Percentiles rank a stretch among this genome's conserved stretches.
These are phyloP conservation scores for Catamblyrhynchus diadema DNA, from an alignment of 2,797 vertebrate species.

Conservation along the genomic window DNA sequence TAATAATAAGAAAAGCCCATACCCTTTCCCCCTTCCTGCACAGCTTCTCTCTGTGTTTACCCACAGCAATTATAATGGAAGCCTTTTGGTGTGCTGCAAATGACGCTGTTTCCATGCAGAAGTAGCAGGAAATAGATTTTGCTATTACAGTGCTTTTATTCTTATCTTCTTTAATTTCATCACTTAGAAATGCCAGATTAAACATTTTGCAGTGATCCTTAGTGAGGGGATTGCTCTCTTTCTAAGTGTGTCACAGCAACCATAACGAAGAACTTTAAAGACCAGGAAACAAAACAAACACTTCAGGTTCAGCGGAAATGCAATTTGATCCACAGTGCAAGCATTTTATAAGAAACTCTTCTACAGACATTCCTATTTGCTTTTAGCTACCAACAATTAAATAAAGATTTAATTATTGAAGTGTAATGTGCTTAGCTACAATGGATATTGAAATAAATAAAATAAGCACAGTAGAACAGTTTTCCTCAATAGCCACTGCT, in stretches of 20 bases:
- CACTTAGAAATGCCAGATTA: slow-evolving; percentile 39
- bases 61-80: neutral
- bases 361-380: neutral
- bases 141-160: slow-evolving; percentile 33
- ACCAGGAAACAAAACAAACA: neutral
- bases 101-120: neutral
- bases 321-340: neutral
- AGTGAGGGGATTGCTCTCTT: neutral
- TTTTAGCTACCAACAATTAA: slow-evolving; percentile 20
- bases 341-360: neutral
- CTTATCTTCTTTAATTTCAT: slow-evolving; percentile 39
- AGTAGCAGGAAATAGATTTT: slow-evolving; percentile 40
- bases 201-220: neutral
- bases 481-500: neutral
- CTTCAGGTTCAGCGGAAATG: neutral
- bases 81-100: neutral
- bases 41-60: neutral
- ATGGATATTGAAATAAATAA: slow-evolving; percentile 17
- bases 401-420: neutral
- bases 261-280: neutral
- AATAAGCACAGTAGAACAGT: neutral
- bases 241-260: neutral
- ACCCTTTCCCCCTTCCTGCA: neutral
- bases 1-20: neutral
- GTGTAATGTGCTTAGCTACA: neutral